Evolutionary conservation across 2,888 invertebrate species (phyloP), one percentile per base, ranked within the genome.

Genomic region (Serrognathus titanus): DNA sequence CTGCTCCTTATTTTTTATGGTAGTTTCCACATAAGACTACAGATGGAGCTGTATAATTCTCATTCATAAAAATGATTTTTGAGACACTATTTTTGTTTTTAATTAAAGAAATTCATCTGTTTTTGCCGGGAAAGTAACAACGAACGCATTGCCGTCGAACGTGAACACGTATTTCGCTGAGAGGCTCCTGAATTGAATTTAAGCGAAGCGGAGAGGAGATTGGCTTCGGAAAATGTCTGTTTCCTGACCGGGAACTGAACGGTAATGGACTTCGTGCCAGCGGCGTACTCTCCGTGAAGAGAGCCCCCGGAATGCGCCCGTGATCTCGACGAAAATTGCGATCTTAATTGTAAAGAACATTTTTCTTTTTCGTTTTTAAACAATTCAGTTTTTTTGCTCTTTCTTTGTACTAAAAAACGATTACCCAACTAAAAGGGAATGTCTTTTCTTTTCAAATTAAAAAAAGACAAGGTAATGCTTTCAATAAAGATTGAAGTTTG

Each of bases 151-250:
- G 59, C 62, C 63, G 66, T 62, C 63, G 62, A 63, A 58, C 47
- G 63, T 58, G 68, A 67, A 66, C 66, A 65, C 67, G 67, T 70
- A 70, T 69, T 69, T 66, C 67, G 62, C 66, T 71, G 70, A 70
- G 71, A 71, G 71, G 72, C 66, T 68, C 63, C 66, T 59, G 70
- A 74, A 74, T 73, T 74, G 66, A 73, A 74, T 72, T 72, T 72
- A 63, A 66, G 63, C 59, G 60, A 62, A 58, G 58, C 53, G 61
- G 52, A 53, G 63, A 63, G 64, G 65, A 73, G 69, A 72, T 70
- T 71, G 71, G 68, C 69, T 72, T 71, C 71, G 73, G 71, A 72
- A 73, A 71, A 70, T 70, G 69, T 66, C 69, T 63, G 67, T 71
- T 71, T 73, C 70, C 71, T 68, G 63, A 58, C 61, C 64, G 61